Conservation (phyloP, 2,113 vertebrate species). For the Vicugna pacos region DNA sequence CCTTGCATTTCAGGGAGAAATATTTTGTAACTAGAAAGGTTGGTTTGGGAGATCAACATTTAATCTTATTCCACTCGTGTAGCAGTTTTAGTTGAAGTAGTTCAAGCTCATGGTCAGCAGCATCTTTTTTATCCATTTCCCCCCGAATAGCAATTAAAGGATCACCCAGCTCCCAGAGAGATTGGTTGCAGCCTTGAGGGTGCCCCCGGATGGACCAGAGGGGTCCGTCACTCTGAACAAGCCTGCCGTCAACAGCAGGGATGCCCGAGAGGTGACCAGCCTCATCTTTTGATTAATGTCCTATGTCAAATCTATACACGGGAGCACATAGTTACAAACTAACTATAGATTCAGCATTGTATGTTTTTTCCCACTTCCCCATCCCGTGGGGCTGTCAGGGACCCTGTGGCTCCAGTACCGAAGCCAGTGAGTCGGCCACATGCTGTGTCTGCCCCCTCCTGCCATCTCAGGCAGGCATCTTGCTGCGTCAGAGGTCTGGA, state of each 20-base stretch:
- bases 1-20: neutral
- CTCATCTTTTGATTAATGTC: neutral
- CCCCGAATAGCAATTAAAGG: neutral
- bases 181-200: neutral
- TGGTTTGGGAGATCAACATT: neutral
- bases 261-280: neutral
- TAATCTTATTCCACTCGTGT: neutral
- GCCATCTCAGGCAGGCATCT: neutral
- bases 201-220: neutral
- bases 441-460: neutral
- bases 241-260: neutral
- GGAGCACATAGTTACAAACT: neutral
- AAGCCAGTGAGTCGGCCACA: neutral
- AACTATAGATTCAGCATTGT: neutral
- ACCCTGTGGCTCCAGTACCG: neutral
- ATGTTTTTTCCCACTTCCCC: neutral
- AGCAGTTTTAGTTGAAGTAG: neutral
- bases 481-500: neutral
- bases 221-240: neutral
- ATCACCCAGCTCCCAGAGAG: neutral
- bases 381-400: neutral
- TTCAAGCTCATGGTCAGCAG: neutral
- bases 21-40: slow-evolving; percentile 16
- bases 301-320: neutral
- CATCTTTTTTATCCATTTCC: neutral